A percentile compares a stretch with the other conserved stretches of the same genome.
These are phyloP conservation scores for Punctoribates punctum DNA, from an alignment of 2,888 invertebrate genomes.

Conservation along the genomic window DNA sequence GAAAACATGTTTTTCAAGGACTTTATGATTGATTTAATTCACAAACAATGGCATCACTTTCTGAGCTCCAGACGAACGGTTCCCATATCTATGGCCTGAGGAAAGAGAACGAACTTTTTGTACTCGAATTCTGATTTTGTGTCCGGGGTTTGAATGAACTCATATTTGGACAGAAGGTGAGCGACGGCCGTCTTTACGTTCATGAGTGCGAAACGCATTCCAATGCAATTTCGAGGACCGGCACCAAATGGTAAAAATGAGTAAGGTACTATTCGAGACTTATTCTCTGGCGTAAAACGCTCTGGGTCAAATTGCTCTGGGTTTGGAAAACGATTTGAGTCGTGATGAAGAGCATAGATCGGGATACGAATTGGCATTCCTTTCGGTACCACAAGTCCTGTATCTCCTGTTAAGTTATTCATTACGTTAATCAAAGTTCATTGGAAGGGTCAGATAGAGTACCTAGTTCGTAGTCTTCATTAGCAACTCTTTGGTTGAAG, in stretches of 20 bases:
- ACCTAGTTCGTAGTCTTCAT: not conserved
- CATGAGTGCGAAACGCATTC: too few relatives aligned
- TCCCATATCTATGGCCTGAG: conserved; percentile 15
- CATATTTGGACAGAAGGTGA: conserved; percentile 53
- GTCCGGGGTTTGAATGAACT: not conserved
- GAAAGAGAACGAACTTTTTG: not conserved
- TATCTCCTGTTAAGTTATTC: too few relatives aligned
- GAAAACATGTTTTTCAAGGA: too few relatives aligned
- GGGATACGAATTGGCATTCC: conserved; percentile 43
- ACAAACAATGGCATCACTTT: conserved; percentile 51
- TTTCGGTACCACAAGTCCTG: too few relatives aligned
- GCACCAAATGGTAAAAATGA: too few relatives aligned
- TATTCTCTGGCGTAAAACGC: conserved; percentile 46
- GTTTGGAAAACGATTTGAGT: conserved; percentile 44
- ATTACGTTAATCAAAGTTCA: too few relatives aligned
- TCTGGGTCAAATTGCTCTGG: conserved; percentile 45
- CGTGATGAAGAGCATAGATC: conserved; percentile 40
- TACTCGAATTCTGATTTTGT: not conserved
- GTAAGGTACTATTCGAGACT: too few relatives aligned
- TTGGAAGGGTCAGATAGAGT: too few relatives aligned
- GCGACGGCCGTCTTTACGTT: conserved; percentile 43
- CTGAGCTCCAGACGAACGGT: not conserved
- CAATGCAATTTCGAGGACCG: too few relatives aligned
- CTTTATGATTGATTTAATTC: too few relatives aligned
- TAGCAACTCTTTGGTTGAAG: not conserved